Conservation (phyloP, 1,140 invertebrate genomes). For the Aculops lycopersici region DNA sequence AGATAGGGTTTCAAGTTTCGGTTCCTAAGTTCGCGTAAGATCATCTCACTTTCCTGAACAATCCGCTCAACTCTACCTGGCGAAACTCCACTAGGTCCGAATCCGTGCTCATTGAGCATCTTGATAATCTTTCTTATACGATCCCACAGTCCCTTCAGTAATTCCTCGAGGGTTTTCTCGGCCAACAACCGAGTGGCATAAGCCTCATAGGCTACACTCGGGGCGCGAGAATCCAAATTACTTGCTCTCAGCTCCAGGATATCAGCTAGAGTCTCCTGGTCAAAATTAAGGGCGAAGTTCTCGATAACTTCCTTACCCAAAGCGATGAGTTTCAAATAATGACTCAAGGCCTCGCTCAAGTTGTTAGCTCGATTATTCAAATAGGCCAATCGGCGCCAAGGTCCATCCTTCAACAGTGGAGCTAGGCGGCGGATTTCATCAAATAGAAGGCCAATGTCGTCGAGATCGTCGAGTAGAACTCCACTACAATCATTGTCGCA, state of each 20-base stretch:
- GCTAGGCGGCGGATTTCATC: conserved; percentile 14
- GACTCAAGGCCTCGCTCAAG: conserved; percentile 4
- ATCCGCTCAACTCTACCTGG: conserved; percentile 4
- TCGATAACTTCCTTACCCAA: conserved; percentile 7
- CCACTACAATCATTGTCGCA: conserved; percentile 68
- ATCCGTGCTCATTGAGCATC: conserved; percentile 7
- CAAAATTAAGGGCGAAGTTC: conserved; percentile 9
- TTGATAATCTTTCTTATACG: conserved; percentile 8
- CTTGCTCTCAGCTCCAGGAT: conserved; percentile 9
- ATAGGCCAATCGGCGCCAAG: conserved; percentile 22
- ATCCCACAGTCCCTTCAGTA: conserved; percentile 18
- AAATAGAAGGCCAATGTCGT: conserved; percentile 13
- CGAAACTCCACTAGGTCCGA: conserved; percentile 6
- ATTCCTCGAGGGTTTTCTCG: conserved; percentile 19
- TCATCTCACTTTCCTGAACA: conserved; percentile 9
- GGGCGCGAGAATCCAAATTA: conserved; percentile 7
- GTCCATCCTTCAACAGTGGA: conserved; percentile 32
- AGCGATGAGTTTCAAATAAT: conserved; percentile 5
- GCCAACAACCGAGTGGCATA: conserved; percentile 25
- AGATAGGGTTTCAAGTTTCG: conserved; percentile 9
- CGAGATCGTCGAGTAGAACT: conserved; percentile 36
- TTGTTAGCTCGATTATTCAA: conserved; percentile 7
- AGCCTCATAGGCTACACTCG: conserved; percentile 5
- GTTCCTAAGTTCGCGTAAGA: conserved; percentile 9
- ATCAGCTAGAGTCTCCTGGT: conserved; percentile 11